Conservation (phyloP, 1,140 invertebrate species). For the Macrobrachium rosenbergii region DNA sequence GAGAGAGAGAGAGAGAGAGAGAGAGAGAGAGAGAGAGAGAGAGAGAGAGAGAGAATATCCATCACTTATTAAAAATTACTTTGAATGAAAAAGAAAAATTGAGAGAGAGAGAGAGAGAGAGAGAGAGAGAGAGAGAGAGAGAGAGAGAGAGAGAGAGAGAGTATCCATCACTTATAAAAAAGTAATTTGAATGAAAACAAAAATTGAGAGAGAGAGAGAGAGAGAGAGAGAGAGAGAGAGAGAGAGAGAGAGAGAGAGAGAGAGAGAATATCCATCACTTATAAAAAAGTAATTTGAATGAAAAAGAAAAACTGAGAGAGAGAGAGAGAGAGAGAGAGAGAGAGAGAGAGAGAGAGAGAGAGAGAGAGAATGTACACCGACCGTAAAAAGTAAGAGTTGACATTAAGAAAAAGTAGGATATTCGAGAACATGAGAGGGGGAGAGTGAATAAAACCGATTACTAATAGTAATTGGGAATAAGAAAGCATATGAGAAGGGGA, state of each 20-base stretch:
- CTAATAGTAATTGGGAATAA: no score
- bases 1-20: constrained; percentile 13
- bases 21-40: constrained; percentile 1
- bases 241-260: no score
- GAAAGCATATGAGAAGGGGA: no score
- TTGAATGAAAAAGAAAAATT: neutral
- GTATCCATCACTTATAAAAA: neutral
- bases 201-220: neutral
- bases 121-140: constrained; percentile 11
- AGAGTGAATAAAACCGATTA: no score
- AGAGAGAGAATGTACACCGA: neutral
- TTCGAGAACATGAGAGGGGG: no score
- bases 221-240: no score
- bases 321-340: constrained; percentile 9
- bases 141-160: neutral
- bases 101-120: constrained; percentile 8
- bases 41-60: neutral
- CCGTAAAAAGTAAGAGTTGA: neutral
- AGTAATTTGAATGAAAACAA: neutral
- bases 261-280: no score
- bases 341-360: constrained; percentile 4
- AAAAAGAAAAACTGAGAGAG: neutral
- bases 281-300: no score
- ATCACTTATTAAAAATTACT: neutral
- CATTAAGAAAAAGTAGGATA: no score